These are phyloP conservation scores for Notospermus geniculatus DNA, from an alignment of 1,140 invertebrate genomes.

Conservation along the genomic window DNA sequence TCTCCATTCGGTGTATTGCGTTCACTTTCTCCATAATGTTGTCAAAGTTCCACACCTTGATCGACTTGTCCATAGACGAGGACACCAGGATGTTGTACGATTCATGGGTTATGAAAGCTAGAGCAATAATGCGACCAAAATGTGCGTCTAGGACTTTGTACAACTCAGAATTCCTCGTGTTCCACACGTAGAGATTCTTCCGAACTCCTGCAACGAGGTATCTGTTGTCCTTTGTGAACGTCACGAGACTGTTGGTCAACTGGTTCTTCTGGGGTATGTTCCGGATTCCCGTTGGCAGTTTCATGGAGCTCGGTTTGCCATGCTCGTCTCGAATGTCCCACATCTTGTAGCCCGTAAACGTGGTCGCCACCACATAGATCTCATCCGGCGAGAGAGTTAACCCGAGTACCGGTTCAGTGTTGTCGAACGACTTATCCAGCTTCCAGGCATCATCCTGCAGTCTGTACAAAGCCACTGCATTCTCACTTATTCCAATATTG, in stretches of 20 bases:
- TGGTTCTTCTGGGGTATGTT: slow-evolving; percentile 82
- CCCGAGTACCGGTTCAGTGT: slow-evolving; percentile 67
- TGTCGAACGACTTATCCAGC: slow-evolving; percentile 53
- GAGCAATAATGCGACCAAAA: slow-evolving; percentile 91
- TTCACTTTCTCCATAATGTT: slow-evolving; percentile 98
- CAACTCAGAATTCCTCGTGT: slow-evolving; percentile 67
- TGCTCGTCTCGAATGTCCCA: slow-evolving; percentile 57
- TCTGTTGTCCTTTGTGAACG: slow-evolving; percentile 83
- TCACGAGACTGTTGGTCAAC: slow-evolving; percentile 58
- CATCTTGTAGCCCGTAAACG: slow-evolving; percentile 71
- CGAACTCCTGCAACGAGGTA: slow-evolving; percentile 92
- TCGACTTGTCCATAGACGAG: slow-evolving; percentile 94
- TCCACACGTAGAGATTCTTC: slow-evolving; percentile 95
- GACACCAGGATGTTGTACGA: slow-evolving; percentile 89
- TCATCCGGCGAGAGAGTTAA: slow-evolving; percentile 79
- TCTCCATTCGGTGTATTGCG: slow-evolving; percentile 90
- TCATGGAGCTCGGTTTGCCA: slow-evolving; percentile 62
- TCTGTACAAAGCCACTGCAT: slow-evolving; percentile 48
- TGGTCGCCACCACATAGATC: slow-evolving; percentile 76
- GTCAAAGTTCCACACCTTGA: slow-evolving; percentile 99
- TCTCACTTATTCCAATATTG: slow-evolving; percentile 55
- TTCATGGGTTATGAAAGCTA: slow-evolving; percentile 73
- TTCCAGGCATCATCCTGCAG: slow-evolving; percentile 49
- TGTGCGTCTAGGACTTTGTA: slow-evolving; percentile 94
- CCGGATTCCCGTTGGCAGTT: slow-evolving; percentile 81